These are phyloP conservation scores for Temnothorax unifasciatus DNA, from an alignment of 2,888 invertebrate species.

Conservation along the genomic window DNA sequence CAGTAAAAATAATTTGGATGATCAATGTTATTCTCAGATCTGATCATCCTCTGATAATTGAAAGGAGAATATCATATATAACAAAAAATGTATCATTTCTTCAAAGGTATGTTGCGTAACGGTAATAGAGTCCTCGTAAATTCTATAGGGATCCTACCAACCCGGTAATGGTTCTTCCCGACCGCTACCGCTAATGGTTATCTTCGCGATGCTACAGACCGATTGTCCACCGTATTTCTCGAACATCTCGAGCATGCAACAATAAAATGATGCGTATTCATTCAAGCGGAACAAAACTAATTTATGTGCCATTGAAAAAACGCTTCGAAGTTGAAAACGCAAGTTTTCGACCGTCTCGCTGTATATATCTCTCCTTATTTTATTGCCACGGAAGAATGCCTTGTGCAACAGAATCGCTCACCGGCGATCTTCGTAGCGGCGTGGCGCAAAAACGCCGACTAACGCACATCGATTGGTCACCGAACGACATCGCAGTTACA, in stretches of 20 bases:
- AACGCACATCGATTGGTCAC: constrained; percentile 54
- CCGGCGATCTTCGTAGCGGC: constrained; percentile 3
- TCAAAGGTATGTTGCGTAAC: constrained; percentile 75
- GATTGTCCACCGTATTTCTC: constrained; percentile 34
- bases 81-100: constrained; percentile 28
- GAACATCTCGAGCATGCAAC: constrained; percentile 34
- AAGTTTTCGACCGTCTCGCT: constrained; percentile 14
- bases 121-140: constrained; percentile 70
- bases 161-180: constrained; percentile 21
- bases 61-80: not conserved
- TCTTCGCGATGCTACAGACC: constrained; percentile 3
- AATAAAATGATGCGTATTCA: constrained; percentile 13
- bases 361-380: not conserved
- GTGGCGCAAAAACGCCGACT: constrained; percentile 50
- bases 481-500: constrained; percentile 51
- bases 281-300: constrained; percentile 33
- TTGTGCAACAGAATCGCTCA: constrained; percentile 39
- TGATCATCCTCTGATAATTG: not conserved
- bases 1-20: constrained; percentile 12
- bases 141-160: constrained; percentile 18
- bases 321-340: constrained; percentile 21
- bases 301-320: constrained; percentile 11
- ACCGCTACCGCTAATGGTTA: constrained; percentile 39
- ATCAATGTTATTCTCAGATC: not conserved
- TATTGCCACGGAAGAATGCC: constrained; percentile 25